Evolutionary conservation across 2,888 invertebrate genomes (phyloP).

Genomic region (Mesorhabditis belari): DNA sequence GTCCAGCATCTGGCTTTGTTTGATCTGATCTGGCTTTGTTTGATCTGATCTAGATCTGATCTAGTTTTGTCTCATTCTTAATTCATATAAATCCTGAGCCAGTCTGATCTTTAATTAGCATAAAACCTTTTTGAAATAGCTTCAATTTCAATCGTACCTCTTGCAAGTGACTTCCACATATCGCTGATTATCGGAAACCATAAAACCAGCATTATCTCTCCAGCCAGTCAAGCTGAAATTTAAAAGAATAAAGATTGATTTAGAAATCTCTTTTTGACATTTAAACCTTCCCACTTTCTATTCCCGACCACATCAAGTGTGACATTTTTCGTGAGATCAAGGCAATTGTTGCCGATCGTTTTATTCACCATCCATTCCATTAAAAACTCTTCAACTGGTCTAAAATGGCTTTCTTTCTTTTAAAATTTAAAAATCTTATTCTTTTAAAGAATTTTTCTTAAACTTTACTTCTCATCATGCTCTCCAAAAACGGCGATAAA

Average conservation of each 20-base stretch:
- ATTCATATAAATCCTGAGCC: no score
- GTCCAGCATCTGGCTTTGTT: no score
- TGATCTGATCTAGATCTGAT: no score
- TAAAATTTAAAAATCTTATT: neutral
- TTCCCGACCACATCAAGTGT: constrained; percentile 40
- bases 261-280: neutral
- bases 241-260: neutral
- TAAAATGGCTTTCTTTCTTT: constrained; percentile 1
- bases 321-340: constrained; percentile 37
- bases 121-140: neutral
- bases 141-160: constrained; percentile 12
- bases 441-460: neutral
- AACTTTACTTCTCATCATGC: constrained; percentile 18
- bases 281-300: constrained; percentile 10
- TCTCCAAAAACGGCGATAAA: constrained; percentile 31
- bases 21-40: no score
- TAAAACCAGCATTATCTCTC: constrained; percentile 45
- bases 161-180: constrained; percentile 33
- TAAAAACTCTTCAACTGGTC: constrained; percentile 5
- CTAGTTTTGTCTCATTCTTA: no score
- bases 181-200: constrained; percentile 38
- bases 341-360: constrained; percentile 27
- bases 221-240: constrained; percentile 19
- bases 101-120: no score
- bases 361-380: constrained; percentile 15